Conservation (phyloP, 2,113 vertebrate species). For the Echinops telfairi region DNA sequence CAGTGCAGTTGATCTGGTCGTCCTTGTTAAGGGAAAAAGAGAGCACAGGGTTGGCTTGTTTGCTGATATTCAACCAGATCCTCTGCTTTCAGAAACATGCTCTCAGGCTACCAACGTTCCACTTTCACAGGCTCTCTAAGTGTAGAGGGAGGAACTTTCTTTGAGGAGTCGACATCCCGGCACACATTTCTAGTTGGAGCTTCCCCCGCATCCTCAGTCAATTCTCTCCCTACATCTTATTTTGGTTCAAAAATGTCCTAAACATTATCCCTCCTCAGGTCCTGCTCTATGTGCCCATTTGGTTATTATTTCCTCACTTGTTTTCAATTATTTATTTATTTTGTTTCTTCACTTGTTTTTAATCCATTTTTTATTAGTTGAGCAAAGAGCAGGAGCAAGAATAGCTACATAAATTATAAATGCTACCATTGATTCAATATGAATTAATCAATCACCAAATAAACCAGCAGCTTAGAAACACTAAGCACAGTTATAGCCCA, state of each 20-base stretch:
- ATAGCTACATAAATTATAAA: conserved; percentile 5
- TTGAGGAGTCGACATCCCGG: neutral
- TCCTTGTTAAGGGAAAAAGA: neutral
- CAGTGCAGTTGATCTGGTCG: too few relatives aligned
- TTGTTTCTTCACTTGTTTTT: neutral
- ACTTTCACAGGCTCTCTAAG: neutral
- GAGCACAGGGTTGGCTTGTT: neutral
- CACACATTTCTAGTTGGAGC: neutral
- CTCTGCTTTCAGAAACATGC: neutral
- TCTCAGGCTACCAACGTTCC: neutral
- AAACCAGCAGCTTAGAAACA: neutral
- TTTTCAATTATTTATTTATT: too few relatives aligned
- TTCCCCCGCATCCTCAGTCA: neutral
- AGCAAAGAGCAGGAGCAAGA: neutral
- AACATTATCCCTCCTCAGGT: neutral
- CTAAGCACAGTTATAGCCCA: neutral
- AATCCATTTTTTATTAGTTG: neutral
- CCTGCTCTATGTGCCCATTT: neutral
- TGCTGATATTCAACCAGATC: neutral
- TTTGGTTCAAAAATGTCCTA: neutral
- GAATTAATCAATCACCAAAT: conserved; percentile 3
- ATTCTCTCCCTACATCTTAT: neutral
- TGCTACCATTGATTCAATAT: neutral
- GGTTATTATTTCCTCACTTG: neutral
- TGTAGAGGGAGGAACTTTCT: neutral